Evolutionary conservation across 2,113 vertebrate genomes (phyloP), one percentile per base, ranked within the genome.

Genomic region (Saimiri boliviensis): DNA sequence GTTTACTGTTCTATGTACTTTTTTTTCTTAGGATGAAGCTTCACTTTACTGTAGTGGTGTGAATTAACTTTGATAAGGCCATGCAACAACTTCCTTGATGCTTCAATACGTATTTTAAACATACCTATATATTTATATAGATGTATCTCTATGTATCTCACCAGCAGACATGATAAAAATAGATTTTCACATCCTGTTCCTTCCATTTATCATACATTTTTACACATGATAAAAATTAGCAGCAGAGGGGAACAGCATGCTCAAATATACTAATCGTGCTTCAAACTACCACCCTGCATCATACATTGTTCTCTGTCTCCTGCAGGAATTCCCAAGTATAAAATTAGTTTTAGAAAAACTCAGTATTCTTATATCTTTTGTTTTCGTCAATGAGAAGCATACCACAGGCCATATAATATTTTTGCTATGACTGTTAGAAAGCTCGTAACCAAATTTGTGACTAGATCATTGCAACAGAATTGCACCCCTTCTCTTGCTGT

Each of bases 371-470:
- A 45, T 32, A 21, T n/a, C 45, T 79, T 89, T 68, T 20, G 25
- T 81, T 94, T 86, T 13, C 54, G 45, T 16, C 83, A 70, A 94
- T 79, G 30, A 93, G 71, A 86, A 86, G 9, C 37, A 25, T 8
- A 52, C 12, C 37, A 9, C 19, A 27, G 6, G 42, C 42, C 1
- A 19, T 63, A 35, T 45, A 17, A 17, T 66, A 19, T 35, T 66
- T 94, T 80, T 52, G 2, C 27, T 49, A 21, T 74, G 56, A 17
- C 6, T 11, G 30, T 47, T 30, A 27, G 42, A 70, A 82, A 85
- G 23, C 73, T 54, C n/a, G 56, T 58, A 77, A 47, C 6, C 20
- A 8, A 60, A 45, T 47, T 35, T 52, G 23, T 6, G 35, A 20
- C 19, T 63, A 17, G 35, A 14, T 89, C 21, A 7, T 8, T 4